Base-by-base conservation (phyloP, 2,113 vertebrate genomes). In the Motacilla tschutschensis region DNA sequence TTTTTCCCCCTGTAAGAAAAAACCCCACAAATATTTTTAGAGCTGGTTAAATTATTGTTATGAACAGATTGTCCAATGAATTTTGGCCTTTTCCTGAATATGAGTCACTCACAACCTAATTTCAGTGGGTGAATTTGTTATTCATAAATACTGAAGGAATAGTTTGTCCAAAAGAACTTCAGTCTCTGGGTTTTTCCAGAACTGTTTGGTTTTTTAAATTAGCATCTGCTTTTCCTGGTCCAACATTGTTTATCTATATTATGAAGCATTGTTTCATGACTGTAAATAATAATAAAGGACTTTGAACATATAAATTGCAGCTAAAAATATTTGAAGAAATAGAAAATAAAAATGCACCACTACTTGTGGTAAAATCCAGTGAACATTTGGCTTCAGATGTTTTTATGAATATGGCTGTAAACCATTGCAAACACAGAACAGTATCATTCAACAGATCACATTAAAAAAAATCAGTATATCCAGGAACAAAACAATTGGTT, bases 31-130 rank as follows among this genome's bases (percentile, higher is more conserved):
- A 91, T 93, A 90, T 91, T 90, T 94, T 87, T 90, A 90, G 88
- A 93, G 25, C 36, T 72, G 69, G 54, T 90, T 78, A 88, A 80
- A 91, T 92, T 92, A 67, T 94, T 93, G 63, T 80, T 85, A 75
- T 80, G 69, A 89, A 80, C 69, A 43, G 66, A 88, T 54, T 72
- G 76, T 79, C 87, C 90, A 85, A 40, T 83, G 82, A 87, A 82
- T 91, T 64, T 77, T 85, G 65, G 17, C 17, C 65, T 94, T 92
- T 84, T 93, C 50, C 62, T 90, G 62, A 71, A 85, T 40, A 54
- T 94, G 88, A 93, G 69, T 94, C 84, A 91, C 83, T 90, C 84
- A 92, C 17, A 91, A 63, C 4, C 60, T 92, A 71, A 62, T 83
- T 94, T 83, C 79, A 85, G 84, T 89, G 79, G 60, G 35, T 83